These are phyloP conservation scores for Dimorphilus gyrociliatus DNA, from an alignment of 2,888 invertebrate species.

Conservation along the genomic window DNA sequence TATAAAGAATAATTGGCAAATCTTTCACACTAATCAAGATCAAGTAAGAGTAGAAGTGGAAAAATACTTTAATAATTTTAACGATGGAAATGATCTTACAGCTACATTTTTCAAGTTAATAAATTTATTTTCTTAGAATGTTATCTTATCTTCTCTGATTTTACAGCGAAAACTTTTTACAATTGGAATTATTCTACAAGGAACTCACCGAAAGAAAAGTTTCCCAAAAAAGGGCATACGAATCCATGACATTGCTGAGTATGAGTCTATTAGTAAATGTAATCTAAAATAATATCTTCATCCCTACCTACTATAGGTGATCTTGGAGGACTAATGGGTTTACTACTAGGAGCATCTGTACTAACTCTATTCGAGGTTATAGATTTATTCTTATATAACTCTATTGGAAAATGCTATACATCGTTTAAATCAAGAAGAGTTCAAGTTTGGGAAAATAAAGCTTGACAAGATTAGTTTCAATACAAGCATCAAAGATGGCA, in stretches of 20 bases:
- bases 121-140: background rate
- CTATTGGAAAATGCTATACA: too few relatives aligned
- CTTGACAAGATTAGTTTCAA: too few relatives aligned
- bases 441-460: too few relatives aligned
- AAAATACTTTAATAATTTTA: conserved; percentile 3
- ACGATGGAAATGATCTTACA: conserved; percentile 4
- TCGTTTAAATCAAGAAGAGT: too few relatives aligned
- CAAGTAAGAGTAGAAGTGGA: background rate
- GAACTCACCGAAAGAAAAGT: conserved; percentile 9
- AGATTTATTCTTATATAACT: too few relatives aligned
- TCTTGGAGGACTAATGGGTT: too few relatives aligned
- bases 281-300: too few relatives aligned
- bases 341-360: too few relatives aligned
- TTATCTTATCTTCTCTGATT: conserved; percentile 1
- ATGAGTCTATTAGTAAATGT: too few relatives aligned
- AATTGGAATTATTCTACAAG: conserved; percentile 9
- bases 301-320: too few relatives aligned
- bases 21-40: background rate
- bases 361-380: too few relatives aligned
- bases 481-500: too few relatives aligned
- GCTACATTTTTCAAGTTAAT: conserved; percentile 4
- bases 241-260: conserved; percentile 6
- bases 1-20: background rate
- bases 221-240: conserved; percentile 7
- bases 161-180: conserved; percentile 6